A percentile compares a stretch with the other conserved stretches of the same genome.
phyloP scores from a whole-genome alignment of 2,797 vertebrate genomes.

The Alosa sapidissima region DNA sequence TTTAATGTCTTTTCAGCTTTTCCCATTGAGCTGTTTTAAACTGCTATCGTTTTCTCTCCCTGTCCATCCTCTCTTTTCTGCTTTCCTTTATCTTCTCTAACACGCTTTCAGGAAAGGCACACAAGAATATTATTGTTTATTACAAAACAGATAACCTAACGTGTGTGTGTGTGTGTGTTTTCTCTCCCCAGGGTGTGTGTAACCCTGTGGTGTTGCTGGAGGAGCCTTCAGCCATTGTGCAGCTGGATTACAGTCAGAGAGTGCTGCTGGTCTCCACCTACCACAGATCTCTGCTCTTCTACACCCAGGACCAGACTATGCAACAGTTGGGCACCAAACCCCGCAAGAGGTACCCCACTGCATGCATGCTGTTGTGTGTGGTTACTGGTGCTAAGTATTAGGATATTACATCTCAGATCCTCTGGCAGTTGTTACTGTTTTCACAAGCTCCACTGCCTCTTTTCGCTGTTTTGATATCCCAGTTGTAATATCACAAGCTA shows the following conservation, averaged over 20 bases:
- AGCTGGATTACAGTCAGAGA: constrained; percentile 93
- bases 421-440: not conserved
- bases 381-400: not conserved
- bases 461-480: too few relatives aligned
- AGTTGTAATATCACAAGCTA: not conserved
- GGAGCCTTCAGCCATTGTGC: constrained; percentile 86
- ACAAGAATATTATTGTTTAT: too few relatives aligned
- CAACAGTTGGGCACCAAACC: constrained; percentile 88
- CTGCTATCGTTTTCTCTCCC: too few relatives aligned
- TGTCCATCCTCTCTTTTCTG: too few relatives aligned
- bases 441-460: too few relatives aligned
- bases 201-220: constrained; percentile 84
- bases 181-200: constrained; percentile 81
- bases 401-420: not conserved
- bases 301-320: constrained; percentile 83
- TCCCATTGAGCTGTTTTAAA: too few relatives aligned
- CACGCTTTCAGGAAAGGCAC: too few relatives aligned
- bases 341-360: constrained; percentile 79
- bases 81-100: not conserved
- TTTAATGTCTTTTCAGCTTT: too few relatives aligned
- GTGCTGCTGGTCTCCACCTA: constrained; percentile 88
- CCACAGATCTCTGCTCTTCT: constrained; percentile 86
- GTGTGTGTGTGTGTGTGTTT: constrained; percentile 28
- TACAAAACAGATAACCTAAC: too few relatives aligned
- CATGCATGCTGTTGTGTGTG: not conserved